Evolutionary conservation across 2,797 vertebrate genomes (phyloP).

Genomic region (Anolis apletophallus): DNA sequence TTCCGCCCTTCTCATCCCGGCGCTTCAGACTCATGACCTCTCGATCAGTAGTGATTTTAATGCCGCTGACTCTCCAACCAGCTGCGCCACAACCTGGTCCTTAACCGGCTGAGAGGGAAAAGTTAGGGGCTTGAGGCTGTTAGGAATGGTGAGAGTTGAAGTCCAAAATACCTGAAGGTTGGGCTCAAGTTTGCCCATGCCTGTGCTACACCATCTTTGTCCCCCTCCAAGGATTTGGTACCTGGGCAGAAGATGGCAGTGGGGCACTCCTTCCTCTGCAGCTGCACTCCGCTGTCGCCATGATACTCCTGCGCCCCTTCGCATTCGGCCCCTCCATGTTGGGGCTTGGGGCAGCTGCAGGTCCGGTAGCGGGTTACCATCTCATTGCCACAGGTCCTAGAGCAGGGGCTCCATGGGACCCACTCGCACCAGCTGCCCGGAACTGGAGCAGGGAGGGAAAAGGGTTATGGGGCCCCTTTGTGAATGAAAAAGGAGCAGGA

Average conservation of each 20-base stretch:
- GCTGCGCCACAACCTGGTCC: too few species aligned
- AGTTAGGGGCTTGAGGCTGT: too few species aligned
- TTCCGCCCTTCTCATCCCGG: too few species aligned
- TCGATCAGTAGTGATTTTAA: too few species aligned
- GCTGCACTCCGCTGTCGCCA: conserved; percentile 78
- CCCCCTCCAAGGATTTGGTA: conserved; percentile 41
- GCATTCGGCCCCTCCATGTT: conserved; percentile 78
- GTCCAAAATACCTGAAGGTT: too few species aligned
- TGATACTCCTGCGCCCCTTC: conserved; percentile 77
- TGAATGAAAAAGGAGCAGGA: background rate
- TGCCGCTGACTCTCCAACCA: too few species aligned
- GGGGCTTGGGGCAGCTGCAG: conserved; percentile 85
- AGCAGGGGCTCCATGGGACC: conserved; percentile 87
- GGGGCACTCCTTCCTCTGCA: conserved; percentile 83
- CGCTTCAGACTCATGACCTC: too few species aligned
- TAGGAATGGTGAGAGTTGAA: too few species aligned
- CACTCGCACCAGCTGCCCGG: conserved; percentile 87
- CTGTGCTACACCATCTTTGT: too few species aligned
- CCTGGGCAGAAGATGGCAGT: conserved; percentile 83
- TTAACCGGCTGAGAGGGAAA: too few species aligned
- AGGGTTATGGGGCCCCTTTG: too few species aligned
- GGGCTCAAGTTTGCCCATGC: too few species aligned
- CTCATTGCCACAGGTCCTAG: conserved; percentile 86
- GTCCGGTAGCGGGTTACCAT: conserved; percentile 83
- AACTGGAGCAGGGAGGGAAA: conserved; percentile 69